Evolutionary conservation across 2,797 vertebrate genomes (phyloP).

Genomic region (Eidolon dupreanum): DNA sequence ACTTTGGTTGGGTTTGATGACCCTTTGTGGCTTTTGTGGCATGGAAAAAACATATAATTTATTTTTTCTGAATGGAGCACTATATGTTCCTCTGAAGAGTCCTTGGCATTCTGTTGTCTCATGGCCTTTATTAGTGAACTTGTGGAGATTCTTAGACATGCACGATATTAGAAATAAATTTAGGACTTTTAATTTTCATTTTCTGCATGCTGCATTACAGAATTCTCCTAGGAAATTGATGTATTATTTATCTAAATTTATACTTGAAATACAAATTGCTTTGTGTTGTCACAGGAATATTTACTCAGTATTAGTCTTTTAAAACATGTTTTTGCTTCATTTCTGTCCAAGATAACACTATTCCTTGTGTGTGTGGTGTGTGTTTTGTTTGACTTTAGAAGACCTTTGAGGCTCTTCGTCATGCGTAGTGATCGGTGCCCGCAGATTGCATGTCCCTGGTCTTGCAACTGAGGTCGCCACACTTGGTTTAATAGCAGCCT

Average conservation of each 20-base stretch:
- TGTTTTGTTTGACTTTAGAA: slow-evolving; percentile 38
- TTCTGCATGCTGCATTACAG: neutral
- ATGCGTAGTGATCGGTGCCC: neutral
- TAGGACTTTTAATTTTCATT: neutral
- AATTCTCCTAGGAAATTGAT: neutral
- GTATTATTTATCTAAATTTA: neutral
- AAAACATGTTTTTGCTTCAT: slow-evolving; percentile 5
- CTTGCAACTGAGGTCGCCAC: neutral
- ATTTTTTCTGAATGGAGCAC: neutral
- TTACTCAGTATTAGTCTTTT: neutral
- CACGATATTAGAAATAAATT: neutral
- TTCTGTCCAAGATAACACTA: neutral
- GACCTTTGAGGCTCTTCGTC: slow-evolving; percentile 12
- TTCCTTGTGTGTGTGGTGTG: neutral
- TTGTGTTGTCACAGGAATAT: neutral
- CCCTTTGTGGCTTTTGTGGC: neutral
- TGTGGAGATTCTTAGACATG: neutral
- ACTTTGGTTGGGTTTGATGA: neutral
- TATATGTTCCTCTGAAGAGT: neutral
- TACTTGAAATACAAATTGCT: neutral
- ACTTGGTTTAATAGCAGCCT: neutral
- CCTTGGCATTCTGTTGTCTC: neutral
- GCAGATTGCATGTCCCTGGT: neutral
- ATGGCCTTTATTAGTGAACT: neutral
- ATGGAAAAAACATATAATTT: neutral